Conservation (phyloP, 2,888 invertebrate species). For the Nomada lathburiana region DNA sequence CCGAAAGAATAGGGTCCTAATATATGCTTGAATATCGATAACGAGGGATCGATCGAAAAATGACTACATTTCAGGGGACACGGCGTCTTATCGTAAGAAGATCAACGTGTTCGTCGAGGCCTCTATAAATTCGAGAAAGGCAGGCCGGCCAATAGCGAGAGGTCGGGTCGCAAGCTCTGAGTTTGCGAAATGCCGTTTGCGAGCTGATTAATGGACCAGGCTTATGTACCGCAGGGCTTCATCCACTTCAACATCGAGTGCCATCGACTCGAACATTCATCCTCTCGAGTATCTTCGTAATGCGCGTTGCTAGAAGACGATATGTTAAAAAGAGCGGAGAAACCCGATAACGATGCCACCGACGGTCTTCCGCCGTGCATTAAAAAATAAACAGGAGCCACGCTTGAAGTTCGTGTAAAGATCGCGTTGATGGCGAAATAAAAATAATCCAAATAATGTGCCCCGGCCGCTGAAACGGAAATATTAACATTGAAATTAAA, state of each 20-base stretch:
- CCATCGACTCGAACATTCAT: constrained; percentile 70
- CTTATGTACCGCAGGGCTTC: constrained; percentile 72
- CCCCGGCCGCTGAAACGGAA: too few species aligned
- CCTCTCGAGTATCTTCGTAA: constrained; percentile 68
- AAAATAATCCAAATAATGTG: not conserved
- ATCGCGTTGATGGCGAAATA: constrained; percentile 16
- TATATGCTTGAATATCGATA: constrained; percentile 15
- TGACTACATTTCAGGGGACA: constrained; percentile 28
- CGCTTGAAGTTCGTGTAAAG: constrained; percentile 3
- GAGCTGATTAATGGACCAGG: constrained; percentile 72
- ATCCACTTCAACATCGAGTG: constrained; percentile 72
- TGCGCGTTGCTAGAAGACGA: constrained; percentile 59
- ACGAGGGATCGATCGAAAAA: constrained; percentile 42
- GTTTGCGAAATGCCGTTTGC: constrained; percentile 73
- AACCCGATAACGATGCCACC: constrained; percentile 58
- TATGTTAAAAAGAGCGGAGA: constrained; percentile 60
- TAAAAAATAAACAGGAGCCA: constrained; percentile 44
- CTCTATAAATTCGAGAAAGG: constrained; percentile 66
- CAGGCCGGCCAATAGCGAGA: constrained; percentile 57
- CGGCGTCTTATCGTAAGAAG: constrained; percentile 58
- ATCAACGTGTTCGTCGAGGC: constrained; percentile 54
- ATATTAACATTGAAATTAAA: too few species aligned
- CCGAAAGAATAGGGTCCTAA: too few species aligned
- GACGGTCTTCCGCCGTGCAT: constrained; percentile 39
- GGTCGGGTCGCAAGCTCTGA: constrained; percentile 56